Evolutionary conservation across 1,140 invertebrate species (phyloP).

Genomic region (Heliconius melpomene): DNA sequence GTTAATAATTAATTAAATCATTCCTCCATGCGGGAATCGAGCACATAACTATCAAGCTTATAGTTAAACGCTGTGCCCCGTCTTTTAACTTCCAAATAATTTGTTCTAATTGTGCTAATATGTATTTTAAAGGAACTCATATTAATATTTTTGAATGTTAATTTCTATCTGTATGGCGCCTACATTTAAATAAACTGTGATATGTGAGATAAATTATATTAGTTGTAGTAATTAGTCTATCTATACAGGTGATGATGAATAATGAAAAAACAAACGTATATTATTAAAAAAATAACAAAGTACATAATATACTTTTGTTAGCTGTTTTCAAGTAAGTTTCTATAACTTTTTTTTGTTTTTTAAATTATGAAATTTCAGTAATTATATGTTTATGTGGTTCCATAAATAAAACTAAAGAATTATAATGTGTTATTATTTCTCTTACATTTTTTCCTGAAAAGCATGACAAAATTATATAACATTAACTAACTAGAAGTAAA

Average conservation of each 20-base stretch:
- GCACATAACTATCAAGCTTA: no score
- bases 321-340: no score
- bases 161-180: not conserved
- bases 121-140: not conserved
- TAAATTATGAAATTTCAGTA: not conserved
- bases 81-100: no score
- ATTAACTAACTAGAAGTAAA: not conserved
- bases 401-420: not conserved
- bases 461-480: conserved; percentile 1
- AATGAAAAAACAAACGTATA: no score
- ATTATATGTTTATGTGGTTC: not conserved
- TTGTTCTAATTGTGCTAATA: not conserved
- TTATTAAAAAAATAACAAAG: no score
- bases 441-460: not conserved
- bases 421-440: not conserved
- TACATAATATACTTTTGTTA: no score
- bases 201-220: not conserved
- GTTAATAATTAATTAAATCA: no score
- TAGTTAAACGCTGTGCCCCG: no score
- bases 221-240: not conserved
- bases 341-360: no score
- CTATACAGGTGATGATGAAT: no score
- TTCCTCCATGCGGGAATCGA: no score
- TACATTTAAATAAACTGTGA: not conserved
- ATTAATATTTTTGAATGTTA: not conserved